Evolutionary conservation across 2,797 vertebrate genomes (phyloP), one percentile per base, ranked within the genome.

Genomic region (Clamator glandarius): DNA sequence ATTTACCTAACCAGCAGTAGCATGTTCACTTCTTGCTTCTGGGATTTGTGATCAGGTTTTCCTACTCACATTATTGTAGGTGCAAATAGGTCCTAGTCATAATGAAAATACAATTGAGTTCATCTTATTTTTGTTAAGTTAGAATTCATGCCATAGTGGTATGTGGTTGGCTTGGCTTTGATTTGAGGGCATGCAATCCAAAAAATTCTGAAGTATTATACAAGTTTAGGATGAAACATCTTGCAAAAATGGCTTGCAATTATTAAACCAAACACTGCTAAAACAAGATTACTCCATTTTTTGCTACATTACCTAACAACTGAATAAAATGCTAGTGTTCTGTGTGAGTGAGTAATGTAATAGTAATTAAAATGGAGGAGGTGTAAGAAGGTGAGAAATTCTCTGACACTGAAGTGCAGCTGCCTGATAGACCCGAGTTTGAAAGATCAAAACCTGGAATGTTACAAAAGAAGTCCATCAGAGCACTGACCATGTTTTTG

Each of bases 381-480:
- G 11, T 55, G 15, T 23, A 75, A 31, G 39, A 83, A 69, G 18
- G 17, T 66, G 33, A 17, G 36, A 62, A 88, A 68, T 73, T 75
- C 51, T 75, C 46, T 79, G 21, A 41, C 14, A 6, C 26, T 9
- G 41, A 52, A 44, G 13, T 8, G 28, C 21, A 33, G 41, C 59
- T 83, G 94, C 58, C 35, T 85, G 9, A 6, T 74, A 44, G 41
- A 57, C 11, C 5, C 3, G 16, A 16, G 6, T 85, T 9, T 59
- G 39, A 57, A 48, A 85, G 70, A 26, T 69, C 17, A 58, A 17
- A 70, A 28, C 26, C 17, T 50, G 20, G 8, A 50, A 61, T 31
- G 19, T 62, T 54, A 7, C 0, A 2, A 6, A 12, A 70, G 44
- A 33, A 59, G 50, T 58, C 12, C 19, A 39, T 0, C 1, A 75